Conservation (phyloP, 2,113 vertebrate genomes). For the Halcyon senegalensis region DNA sequence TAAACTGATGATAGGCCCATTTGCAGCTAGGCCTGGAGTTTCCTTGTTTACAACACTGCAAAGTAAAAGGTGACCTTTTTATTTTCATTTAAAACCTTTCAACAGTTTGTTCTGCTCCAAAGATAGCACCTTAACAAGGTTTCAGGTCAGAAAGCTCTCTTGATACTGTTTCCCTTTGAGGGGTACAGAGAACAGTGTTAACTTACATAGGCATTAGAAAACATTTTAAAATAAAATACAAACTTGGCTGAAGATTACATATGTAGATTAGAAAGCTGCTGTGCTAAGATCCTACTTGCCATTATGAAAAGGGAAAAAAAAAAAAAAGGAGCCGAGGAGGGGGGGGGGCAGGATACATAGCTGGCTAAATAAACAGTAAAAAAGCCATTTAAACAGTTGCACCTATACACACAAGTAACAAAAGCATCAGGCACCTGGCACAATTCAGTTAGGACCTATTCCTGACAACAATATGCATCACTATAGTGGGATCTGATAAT, state of each 20-base stretch:
- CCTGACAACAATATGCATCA: constrained; percentile 74
- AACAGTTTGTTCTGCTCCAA: constrained; percentile 72
- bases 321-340: not conserved
- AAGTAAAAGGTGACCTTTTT: constrained; percentile 70
- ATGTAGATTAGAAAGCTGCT: constrained; percentile 44
- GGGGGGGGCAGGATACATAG: not conserved
- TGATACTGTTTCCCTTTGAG: constrained; percentile 18
- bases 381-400: constrained; percentile 70
- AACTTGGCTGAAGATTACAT: constrained; percentile 59
- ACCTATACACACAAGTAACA: constrained; percentile 70
- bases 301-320: constrained; percentile 50
- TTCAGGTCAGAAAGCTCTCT: constrained; percentile 31
- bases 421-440: constrained; percentile 73
- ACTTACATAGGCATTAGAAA: constrained; percentile 32
- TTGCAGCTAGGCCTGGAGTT: constrained; percentile 66
- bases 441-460: constrained; percentile 69
- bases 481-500: constrained; percentile 77
- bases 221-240: constrained; percentile 34
- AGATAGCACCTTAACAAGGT: constrained; percentile 62
- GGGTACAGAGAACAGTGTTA: not conserved
- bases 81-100: constrained; percentile 72
- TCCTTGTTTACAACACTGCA: constrained; percentile 64
- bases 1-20: constrained; percentile 69
- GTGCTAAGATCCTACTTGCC: constrained; percentile 51
- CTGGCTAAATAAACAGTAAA: constrained; percentile 68